Conservation (phyloP, 2,113 vertebrate genomes). For the Trematocara marginatum region DNA sequence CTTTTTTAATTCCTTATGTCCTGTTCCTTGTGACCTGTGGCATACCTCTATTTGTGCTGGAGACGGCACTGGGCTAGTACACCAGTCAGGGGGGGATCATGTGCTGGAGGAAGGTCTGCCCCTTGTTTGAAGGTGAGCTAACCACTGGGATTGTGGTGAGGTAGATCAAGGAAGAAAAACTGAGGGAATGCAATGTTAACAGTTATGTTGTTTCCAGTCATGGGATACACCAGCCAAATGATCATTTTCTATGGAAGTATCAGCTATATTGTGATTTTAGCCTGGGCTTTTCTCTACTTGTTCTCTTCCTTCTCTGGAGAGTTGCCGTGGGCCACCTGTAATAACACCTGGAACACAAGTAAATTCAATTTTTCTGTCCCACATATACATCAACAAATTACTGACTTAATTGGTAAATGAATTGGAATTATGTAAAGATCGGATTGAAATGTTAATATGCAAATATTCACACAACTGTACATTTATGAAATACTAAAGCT, state of each 20-base stretch:
- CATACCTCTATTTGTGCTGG: constrained; percentile 58
- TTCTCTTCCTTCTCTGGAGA: constrained; percentile 81
- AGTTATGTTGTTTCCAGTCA: constrained; percentile 27
- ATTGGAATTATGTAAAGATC: neutral
- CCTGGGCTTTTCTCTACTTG: constrained; percentile 78
- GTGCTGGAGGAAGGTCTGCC: constrained; percentile 63
- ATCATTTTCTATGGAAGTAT: constrained; percentile 49
- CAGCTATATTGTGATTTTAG: constrained; percentile 65
- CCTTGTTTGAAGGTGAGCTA: constrained; percentile 60
- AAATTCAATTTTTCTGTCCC: neutral
- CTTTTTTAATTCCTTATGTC: constrained; percentile 61
- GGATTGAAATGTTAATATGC: neutral
- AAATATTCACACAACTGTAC: neutral
- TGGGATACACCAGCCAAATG: constrained; percentile 58
- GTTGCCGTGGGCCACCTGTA: constrained; percentile 84
- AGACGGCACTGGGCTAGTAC: constrained; percentile 61
- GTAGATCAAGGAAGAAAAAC: neutral
- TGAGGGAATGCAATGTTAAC: accelerated
- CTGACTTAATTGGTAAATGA: neutral
- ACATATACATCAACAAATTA: neutral
- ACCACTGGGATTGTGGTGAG: neutral
- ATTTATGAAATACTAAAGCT: neutral
- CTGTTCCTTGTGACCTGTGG: constrained; percentile 55
- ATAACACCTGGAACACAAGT: constrained; percentile 88
- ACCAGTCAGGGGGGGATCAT: constrained; percentile 58